phyloP scores from a whole-genome alignment of 2,113 vertebrate species.

The Cheilinus undulatus region DNA sequence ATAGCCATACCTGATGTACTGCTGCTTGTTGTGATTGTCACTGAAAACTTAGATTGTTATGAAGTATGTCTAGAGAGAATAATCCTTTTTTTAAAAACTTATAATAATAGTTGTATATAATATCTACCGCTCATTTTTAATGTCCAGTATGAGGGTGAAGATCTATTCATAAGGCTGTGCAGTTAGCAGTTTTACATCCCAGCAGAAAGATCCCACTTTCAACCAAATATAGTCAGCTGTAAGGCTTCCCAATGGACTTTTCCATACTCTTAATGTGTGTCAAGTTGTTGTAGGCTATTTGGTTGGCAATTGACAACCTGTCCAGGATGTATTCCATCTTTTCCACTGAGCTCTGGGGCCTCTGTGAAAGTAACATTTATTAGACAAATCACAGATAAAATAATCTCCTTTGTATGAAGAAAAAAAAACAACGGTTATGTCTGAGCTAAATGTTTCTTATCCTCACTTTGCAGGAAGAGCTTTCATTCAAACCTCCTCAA shows the following conservation, averaged over 20 bases:
- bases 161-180: not conserved
- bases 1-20: too few species aligned
- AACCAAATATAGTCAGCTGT: not conserved
- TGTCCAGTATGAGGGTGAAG: not conserved
- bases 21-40: too few species aligned
- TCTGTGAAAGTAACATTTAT: not conserved
- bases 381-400: not conserved
- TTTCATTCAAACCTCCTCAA: constrained; percentile 56
- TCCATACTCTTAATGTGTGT: too few species aligned
- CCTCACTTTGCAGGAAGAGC: constrained; percentile 65
- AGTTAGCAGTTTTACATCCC: not conserved
- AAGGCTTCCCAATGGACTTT: too few species aligned
- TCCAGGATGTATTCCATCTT: too few species aligned
- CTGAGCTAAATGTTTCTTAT: not conserved
- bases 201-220: not conserved
- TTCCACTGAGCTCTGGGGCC: not conserved
- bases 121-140: not conserved
- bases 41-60: too few species aligned
- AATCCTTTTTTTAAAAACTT: too few species aligned
- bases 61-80: too few species aligned
- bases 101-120: too few species aligned
- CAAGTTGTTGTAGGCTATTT: too few species aligned
- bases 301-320: too few species aligned
- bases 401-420: not conserved
- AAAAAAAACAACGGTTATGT: not conserved